phyloP scores from a whole-genome alignment of 2,113 vertebrate genomes.

The Halcyon senegalensis region DNA sequence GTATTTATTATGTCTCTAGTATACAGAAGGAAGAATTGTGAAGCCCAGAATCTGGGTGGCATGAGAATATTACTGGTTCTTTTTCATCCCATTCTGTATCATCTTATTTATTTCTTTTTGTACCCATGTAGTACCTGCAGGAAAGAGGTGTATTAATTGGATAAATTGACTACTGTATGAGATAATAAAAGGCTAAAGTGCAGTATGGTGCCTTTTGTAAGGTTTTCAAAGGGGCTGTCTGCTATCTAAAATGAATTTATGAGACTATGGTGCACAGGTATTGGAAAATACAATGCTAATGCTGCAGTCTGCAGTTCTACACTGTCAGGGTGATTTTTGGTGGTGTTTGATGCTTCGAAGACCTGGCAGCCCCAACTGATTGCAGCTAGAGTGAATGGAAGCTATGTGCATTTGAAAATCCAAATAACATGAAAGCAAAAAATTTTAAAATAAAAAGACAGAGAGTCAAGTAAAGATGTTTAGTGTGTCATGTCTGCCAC shows the following conservation, averaged over 20 bases:
- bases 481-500: not conserved
- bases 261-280: not conserved
- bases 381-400: not conserved
- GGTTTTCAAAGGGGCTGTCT: not conserved
- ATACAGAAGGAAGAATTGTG: not conserved
- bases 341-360: not conserved
- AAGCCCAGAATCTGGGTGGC: not conserved
- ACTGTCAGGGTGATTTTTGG: not conserved
- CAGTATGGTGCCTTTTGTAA: not conserved
- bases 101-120: not conserved
- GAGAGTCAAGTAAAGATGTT: not conserved
- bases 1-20: not conserved
- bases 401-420: not conserved
- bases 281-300: not conserved
- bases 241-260: not conserved
- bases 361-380: not conserved
- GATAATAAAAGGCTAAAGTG: not conserved
- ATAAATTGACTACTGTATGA: not conserved
- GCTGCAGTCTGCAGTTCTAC: not conserved
- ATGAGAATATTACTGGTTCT: not conserved
- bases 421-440: not conserved
- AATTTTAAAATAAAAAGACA: not conserved
- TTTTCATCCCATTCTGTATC: not conserved
- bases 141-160: not conserved
- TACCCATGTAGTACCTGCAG: not conserved